A percentile compares a stretch with the other conserved stretches of the same genome.
Conservation (phyloP, 2,797 vertebrate genomes). For the Potorous gilbertii region DNA sequence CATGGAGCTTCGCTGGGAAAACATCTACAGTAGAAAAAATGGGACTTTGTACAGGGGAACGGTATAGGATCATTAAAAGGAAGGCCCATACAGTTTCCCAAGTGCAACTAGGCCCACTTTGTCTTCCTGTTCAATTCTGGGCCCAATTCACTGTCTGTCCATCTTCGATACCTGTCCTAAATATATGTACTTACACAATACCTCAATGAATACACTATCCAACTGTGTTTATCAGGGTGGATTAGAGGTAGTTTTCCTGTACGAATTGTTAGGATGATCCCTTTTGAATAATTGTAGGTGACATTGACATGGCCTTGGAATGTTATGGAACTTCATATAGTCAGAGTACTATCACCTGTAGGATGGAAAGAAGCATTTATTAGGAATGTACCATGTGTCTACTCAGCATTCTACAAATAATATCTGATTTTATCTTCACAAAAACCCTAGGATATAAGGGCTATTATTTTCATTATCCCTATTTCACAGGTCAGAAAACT, state of each 20-base stretch:
- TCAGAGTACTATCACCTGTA: background rate
- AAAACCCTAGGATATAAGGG: too few species aligned
- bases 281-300: background rate
- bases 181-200: background rate
- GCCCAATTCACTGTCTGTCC: background rate
- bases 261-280: background rate
- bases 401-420: too few species aligned
- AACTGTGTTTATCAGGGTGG: background rate
- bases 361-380: background rate
- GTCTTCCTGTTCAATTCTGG: background rate
- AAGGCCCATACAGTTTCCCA: background rate
- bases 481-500: too few species aligned
- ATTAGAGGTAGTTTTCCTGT: background rate
- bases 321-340: background rate
- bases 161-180: background rate
- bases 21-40: background rate
- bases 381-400: too few species aligned
- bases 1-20: background rate
- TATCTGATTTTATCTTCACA: too few species aligned
- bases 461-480: too few species aligned
- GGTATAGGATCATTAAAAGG: background rate
- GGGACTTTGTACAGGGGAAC: background rate
- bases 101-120: background rate
- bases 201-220: background rate
- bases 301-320: background rate